Evolutionary conservation across 2,797 vertebrate genomes (phyloP).

Genomic region (Chloroceryle inda): DNA sequence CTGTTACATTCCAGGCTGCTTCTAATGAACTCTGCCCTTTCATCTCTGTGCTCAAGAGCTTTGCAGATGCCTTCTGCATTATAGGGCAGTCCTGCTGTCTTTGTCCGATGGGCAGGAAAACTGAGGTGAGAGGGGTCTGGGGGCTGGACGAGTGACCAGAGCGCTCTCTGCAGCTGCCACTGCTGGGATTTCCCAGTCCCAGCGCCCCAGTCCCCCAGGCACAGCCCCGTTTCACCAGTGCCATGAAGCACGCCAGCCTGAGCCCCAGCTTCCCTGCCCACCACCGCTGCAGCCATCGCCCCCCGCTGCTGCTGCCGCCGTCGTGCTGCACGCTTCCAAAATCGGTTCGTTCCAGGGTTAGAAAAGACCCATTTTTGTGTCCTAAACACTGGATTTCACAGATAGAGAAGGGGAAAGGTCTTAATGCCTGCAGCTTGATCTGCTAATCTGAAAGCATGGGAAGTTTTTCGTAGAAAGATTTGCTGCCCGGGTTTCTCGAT

Average conservation of each 20-base stretch:
- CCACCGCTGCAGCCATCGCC: fast-evolving
- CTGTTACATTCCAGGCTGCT: background rate
- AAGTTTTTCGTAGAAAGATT: background rate
- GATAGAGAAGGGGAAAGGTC: background rate
- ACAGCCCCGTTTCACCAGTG: background rate
- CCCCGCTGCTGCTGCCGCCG: background rate
- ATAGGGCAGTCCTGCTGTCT: background rate
- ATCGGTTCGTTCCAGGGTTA: slow-evolving; percentile 61
- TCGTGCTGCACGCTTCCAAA: background rate
- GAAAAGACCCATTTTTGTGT: slow-evolving; percentile 23
- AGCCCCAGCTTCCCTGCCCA: background rate
- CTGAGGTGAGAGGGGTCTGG: background rate
- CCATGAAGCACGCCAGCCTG: background rate
- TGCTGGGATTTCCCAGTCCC: fast-evolving
- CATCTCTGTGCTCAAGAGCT: background rate
- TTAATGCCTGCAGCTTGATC: slow-evolving; percentile 45
- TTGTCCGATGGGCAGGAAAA: background rate
- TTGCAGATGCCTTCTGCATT: background rate
- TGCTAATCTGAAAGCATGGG: slow-evolving; percentile 29
- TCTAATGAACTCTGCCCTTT: background rate
- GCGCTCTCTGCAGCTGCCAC: fast-evolving
- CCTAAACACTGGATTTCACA: slow-evolving; percentile 18
- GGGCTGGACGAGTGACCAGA: background rate
- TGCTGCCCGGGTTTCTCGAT: background rate
- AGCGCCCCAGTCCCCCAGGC: no score